Percentiles rank a stretch among this genome's conserved stretches.
phyloP scores from a whole-genome alignment of 1,140 invertebrate genomes.

The Nixonia krombeini region DNA sequence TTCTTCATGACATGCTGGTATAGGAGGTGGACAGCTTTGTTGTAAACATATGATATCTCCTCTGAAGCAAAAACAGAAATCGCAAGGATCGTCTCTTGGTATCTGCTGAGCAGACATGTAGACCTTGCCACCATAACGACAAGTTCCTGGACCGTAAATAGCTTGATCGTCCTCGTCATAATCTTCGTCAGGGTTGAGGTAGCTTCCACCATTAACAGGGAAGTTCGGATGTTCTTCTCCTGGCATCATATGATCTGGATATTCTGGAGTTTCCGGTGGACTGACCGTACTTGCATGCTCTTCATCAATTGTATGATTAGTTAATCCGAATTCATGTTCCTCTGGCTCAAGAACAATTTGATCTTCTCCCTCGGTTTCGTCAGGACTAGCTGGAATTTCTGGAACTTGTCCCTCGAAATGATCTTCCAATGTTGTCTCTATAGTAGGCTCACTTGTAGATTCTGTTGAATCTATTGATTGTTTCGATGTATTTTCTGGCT shows the following conservation, averaged over 20 bases:
- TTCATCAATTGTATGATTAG: constrained; percentile 27
- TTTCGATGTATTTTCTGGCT: constrained; percentile 18
- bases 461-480: constrained; percentile 13
- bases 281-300: constrained; percentile 22
- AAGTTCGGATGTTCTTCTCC: constrained; percentile 61
- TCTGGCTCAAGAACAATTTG: constrained; percentile 39
- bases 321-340: constrained; percentile 22
- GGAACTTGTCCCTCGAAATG: constrained; percentile 31
- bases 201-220: constrained; percentile 55
- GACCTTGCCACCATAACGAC: constrained; percentile 90
- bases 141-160: constrained; percentile 88
- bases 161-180: constrained; percentile 81
- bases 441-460: constrained; percentile 26
- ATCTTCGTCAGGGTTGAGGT: constrained; percentile 72
- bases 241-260: constrained; percentile 53
- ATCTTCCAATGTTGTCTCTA: constrained; percentile 36
- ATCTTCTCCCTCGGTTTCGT: constrained; percentile 38
- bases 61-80: constrained; percentile 97
- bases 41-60: constrained; percentile 96
- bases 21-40: constrained; percentile 94
- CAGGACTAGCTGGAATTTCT: constrained; percentile 33
- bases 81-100: constrained; percentile 92
- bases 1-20: constrained; percentile 90
- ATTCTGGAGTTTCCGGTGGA: constrained; percentile 53
- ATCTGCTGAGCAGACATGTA: constrained; percentile 96